These are phyloP conservation scores for Drosophila lacicola DNA, from an alignment of 2,888 invertebrate genomes.

Conservation along the genomic window DNA sequence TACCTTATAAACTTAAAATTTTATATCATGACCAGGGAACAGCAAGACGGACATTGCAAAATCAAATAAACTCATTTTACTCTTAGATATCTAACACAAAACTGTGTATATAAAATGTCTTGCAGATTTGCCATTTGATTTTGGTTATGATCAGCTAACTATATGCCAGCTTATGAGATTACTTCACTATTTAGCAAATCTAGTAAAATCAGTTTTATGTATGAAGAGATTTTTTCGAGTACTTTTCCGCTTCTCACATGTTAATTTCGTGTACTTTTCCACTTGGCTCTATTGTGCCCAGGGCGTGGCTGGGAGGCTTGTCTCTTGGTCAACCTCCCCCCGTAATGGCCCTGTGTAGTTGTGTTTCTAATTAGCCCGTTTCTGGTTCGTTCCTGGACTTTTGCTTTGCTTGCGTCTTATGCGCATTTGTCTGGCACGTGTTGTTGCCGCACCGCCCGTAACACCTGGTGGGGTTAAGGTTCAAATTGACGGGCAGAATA, in stretches of 20 bases:
- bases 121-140: no score
- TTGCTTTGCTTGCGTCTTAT: slow-evolving; percentile 10
- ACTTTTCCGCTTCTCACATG: slow-evolving; percentile 16
- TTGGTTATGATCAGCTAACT: no score
- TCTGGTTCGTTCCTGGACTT: background rate
- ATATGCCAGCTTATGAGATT: no score
- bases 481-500: slow-evolving; percentile 29
- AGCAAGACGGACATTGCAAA: no score
- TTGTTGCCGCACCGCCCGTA: slow-evolving; percentile 2
- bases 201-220: background rate
- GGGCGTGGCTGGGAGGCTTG: slow-evolving; percentile 30
- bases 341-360: background rate
- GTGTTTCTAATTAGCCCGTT: slow-evolving; percentile 38
- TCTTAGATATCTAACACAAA: no score
- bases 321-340: background rate
- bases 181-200: no score
- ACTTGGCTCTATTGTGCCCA: slow-evolving; percentile 8
- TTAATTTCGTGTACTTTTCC: slow-evolving; percentile 34
- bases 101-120: no score
- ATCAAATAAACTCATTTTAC: no score
- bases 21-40: no score
- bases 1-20: no score
- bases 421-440: slow-evolving; percentile 62
- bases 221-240: background rate
- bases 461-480: slow-evolving; percentile 25